Conservation (phyloP, 2,113 vertebrate species). For the Saguinus midas region DNA sequence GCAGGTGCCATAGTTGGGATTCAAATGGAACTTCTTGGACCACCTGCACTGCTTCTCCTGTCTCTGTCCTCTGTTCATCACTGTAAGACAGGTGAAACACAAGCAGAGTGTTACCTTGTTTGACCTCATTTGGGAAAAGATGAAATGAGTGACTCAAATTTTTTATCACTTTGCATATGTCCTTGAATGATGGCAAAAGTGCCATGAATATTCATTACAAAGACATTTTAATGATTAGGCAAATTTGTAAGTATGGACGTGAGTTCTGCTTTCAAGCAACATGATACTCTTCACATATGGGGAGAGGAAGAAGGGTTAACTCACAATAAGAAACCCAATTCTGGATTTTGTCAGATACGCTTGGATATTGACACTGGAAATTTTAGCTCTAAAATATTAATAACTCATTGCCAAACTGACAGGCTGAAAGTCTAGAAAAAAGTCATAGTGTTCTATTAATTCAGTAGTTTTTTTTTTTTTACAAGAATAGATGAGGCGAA, state of each 20-base stretch:
- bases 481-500: background rate
- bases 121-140: background rate
- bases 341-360: background rate
- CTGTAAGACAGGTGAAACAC: background rate
- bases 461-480: background rate
- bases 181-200: background rate
- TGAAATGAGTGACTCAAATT: background rate
- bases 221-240: background rate
- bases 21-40: background rate
- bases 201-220: background rate
- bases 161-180: background rate
- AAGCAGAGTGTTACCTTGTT: background rate
- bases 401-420: background rate
- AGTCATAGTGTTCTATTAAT: background rate
- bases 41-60: fast-evolving
- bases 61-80: background rate
- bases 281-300: background rate
- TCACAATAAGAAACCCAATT: background rate
- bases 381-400: background rate
- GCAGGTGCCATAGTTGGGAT: background rate
- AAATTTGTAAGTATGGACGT: background rate
- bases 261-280: background rate
- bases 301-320: background rate
- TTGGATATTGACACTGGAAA: background rate
- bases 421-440: background rate